phyloP scores from a whole-genome alignment of 1,140 invertebrate genomes.

The Caenorhabditis inopinata region DNA sequence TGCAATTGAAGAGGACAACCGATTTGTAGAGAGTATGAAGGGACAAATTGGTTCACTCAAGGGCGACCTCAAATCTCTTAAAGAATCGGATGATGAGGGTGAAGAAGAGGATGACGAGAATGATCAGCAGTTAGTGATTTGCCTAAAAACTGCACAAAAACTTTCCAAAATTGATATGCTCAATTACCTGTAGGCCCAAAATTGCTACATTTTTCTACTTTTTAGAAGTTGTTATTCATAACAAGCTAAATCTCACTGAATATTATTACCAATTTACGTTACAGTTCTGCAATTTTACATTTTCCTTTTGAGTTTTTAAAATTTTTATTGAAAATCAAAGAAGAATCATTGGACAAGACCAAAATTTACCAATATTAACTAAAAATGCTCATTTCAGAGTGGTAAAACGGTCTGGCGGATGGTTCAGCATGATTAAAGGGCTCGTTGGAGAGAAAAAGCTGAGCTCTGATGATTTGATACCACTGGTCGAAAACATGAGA shows the following conservation, averaged over 20 bases:
- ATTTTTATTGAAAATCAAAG: too few relatives aligned
- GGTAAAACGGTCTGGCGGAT: conserved; percentile 45
- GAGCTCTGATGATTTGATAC: conserved; percentile 74
- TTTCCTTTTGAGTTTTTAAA: too few relatives aligned
- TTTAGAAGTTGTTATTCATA: too few relatives aligned
- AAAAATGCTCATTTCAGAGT: too few relatives aligned
- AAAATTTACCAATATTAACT: too few relatives aligned
- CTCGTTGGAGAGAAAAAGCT: conserved; percentile 67
- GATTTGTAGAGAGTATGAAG: conserved; percentile 51
- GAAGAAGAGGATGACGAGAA: conserved; percentile 42
- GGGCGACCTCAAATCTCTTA: conserved; percentile 56
- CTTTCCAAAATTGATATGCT: not conserved
- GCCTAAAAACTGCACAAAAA: not conserved
- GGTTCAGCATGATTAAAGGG: conserved; percentile 65
- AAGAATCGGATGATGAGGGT: conserved; percentile 48
- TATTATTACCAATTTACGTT: too few relatives aligned
- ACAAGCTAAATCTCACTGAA: too few relatives aligned
- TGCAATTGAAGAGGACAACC: conserved; percentile 11
- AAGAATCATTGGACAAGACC: too few relatives aligned
- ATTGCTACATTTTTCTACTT: too few relatives aligned
- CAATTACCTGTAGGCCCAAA: too few relatives aligned
- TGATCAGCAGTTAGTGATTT: conserved; percentile 11
- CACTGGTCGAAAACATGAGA: conserved; percentile 87
- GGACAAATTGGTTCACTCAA: conserved; percentile 54
- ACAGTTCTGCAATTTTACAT: too few relatives aligned